A percentile compares a stretch with the other conserved stretches of the same genome.
phyloP scores from a whole-genome alignment of 2,113 vertebrate species.

The Patagioenas fasciata region DNA sequence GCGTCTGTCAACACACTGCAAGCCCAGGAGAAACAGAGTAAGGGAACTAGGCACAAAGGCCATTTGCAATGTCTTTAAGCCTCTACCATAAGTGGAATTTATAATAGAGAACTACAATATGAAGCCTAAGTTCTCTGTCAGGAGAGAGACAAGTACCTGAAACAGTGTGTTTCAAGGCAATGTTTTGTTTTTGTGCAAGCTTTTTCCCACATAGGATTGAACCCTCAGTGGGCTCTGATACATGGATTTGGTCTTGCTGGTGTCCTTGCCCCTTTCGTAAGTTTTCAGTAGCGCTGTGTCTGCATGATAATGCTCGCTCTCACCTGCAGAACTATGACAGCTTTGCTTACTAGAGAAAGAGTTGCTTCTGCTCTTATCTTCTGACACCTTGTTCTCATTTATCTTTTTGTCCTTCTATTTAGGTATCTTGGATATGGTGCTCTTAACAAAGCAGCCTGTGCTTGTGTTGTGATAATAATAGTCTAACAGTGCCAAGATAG shows the following conservation, averaged over 20 bases:
- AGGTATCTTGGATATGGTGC: neutral
- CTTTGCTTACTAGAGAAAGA: neutral
- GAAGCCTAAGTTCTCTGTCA: neutral
- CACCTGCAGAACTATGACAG: neutral
- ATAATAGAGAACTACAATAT: neutral
- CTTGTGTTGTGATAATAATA: neutral
- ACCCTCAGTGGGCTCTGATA: neutral
- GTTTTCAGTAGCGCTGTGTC: neutral
- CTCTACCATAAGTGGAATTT: neutral
- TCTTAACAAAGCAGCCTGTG: constrained; percentile 15
- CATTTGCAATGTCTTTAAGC: neutral
- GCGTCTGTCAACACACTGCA: neutral
- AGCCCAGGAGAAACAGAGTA: neutral
- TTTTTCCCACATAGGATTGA: neutral
- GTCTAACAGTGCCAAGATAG: neutral
- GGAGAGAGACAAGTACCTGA: neutral
- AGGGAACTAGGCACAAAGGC: neutral
- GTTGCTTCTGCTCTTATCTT: neutral
- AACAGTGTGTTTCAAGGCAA: neutral
- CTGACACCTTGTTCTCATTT: neutral
- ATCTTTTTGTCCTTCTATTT: constrained; percentile 14
- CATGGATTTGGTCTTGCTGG: neutral
- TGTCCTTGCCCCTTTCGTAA: constrained; percentile 22
- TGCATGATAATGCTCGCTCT: neutral
- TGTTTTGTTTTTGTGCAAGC: neutral